phyloP scores from a whole-genome alignment of 2,888 invertebrate species.

The Patella depressa region DNA sequence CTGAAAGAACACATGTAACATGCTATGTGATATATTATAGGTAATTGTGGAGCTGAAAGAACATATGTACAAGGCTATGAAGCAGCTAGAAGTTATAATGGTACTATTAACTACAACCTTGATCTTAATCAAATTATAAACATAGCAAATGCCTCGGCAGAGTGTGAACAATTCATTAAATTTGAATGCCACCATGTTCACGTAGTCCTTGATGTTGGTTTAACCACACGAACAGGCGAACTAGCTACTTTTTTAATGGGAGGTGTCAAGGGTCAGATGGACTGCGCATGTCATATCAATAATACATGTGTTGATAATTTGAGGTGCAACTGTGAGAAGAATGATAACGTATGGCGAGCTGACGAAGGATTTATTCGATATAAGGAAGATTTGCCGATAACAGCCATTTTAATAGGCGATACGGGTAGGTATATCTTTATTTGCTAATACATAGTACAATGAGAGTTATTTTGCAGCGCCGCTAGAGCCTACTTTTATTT shows the following conservation, averaged over 20 bases:
- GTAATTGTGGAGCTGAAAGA: no score
- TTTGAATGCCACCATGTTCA: neutral
- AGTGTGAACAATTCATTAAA: neutral
- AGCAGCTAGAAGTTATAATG: neutral
- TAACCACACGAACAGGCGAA: neutral
- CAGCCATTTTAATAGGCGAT: neutral
- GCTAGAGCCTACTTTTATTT: no score
- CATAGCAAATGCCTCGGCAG: neutral
- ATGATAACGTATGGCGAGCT: neutral
- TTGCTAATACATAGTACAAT: no score
- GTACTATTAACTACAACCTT: neutral
- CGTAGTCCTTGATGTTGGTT: neutral
- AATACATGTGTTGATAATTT: neutral
- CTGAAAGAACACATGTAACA: no score
- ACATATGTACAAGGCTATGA: no score
- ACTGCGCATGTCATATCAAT: neutral
- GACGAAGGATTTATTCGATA: neutral
- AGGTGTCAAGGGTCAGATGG: neutral
- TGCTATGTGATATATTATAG: no score
- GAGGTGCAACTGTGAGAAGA: neutral
- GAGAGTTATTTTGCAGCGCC: no score
- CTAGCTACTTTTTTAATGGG: neutral
- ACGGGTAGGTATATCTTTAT: neutral
- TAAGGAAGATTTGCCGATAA: slow-evolving; percentile 2
- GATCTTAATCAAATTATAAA: neutral